Conservation (phyloP, 2,888 invertebrate genomes). For the Graphium colonna region DNA sequence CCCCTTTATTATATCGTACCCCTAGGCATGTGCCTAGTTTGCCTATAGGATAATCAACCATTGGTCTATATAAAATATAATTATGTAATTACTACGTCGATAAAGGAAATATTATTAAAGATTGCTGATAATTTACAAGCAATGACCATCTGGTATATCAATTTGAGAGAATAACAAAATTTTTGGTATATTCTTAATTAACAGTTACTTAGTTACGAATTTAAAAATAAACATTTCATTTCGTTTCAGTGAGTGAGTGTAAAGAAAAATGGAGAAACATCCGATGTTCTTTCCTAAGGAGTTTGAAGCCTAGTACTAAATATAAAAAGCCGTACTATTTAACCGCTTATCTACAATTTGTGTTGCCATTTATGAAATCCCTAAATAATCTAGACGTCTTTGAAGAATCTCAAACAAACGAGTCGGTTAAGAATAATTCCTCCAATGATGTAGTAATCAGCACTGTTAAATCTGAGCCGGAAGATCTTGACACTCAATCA, state of each 20-base stretch:
- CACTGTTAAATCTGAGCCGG: constrained; percentile 23
- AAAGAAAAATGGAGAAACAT: constrained; percentile 47
- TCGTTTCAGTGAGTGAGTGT: constrained; percentile 38
- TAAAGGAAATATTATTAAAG: no score
- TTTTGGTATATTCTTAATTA: no score
- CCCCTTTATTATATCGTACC: no score
- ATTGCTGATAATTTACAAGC: no score
- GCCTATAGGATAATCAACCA: no score
- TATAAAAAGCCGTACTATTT: constrained; percentile 42
- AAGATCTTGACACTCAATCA: constrained; percentile 11
- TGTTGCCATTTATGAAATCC: constrained; percentile 41
- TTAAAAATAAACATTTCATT: no score
- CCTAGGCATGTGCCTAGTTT: no score
- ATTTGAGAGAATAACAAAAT: no score
- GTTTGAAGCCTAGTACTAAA: constrained; percentile 36
- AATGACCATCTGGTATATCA: no score
- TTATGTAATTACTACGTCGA: no score
- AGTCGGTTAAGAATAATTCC: constrained; percentile 13
- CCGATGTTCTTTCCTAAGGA: constrained; percentile 40
- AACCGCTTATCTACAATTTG: constrained; percentile 37
- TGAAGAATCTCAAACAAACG: constrained; percentile 17
- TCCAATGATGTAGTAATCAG: constrained; percentile 21
- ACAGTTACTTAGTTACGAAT: no score
- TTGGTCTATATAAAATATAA: no score
- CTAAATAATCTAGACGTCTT: constrained; percentile 24